Evolutionary conservation across 1,140 invertebrate species (phyloP).

Genomic region (Drosophila mojavensis): DNA sequence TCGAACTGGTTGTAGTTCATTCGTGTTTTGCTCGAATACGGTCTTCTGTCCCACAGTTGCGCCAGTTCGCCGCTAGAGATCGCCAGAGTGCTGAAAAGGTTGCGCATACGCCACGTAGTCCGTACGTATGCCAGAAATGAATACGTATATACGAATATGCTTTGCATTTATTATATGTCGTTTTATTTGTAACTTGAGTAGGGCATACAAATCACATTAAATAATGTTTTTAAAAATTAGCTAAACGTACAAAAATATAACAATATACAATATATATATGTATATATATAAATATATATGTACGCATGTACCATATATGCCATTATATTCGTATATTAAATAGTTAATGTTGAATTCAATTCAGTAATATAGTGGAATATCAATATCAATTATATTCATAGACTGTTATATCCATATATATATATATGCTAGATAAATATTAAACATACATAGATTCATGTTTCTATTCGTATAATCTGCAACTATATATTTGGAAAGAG

Average conservation of each 20-base stretch:
- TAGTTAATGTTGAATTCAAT: constrained; percentile 48
- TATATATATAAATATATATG: constrained; percentile 46
- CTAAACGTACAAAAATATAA: constrained; percentile 83
- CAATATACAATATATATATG: constrained; percentile 58
- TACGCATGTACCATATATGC: constrained; percentile 34
- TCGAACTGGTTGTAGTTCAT: constrained; percentile 43
- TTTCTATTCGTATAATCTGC: constrained; percentile 7
- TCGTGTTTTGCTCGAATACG: constrained; percentile 3
- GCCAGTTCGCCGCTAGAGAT: constrained; percentile 20
- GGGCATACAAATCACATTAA: constrained; percentile 80
- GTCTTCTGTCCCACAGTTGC: not conserved
- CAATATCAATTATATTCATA: constrained; percentile 26
- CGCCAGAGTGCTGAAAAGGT: constrained; percentile 16
- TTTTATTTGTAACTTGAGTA: constrained; percentile 74
- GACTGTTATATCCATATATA: constrained; percentile 53
- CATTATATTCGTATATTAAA: constrained; percentile 63
- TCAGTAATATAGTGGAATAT: constrained; percentile 42
- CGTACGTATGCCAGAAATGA: not conserved
- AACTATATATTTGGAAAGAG: constrained; percentile 35
- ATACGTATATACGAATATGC: constrained; percentile 27
- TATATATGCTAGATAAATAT: constrained; percentile 1
- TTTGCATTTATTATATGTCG: constrained; percentile 52
- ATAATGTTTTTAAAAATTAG: constrained; percentile 81
- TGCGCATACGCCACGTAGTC: constrained; percentile 20
- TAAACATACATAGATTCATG: constrained; percentile 8